phyloP scores from a whole-genome alignment of 2,888 invertebrate species.

The Eumerus sabulonum region DNA sequence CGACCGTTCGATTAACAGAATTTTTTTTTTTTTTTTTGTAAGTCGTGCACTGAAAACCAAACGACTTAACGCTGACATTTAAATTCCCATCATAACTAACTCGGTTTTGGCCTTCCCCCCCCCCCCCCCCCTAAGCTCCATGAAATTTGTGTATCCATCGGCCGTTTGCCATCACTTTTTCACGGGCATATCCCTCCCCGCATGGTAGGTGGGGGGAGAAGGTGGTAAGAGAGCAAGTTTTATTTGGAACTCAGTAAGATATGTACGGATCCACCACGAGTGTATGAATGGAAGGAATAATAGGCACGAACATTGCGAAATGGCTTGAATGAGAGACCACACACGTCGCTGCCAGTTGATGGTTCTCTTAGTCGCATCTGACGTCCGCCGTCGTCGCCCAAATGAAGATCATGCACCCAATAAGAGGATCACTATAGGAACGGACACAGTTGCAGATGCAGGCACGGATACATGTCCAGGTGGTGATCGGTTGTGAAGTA shows the following conservation, averaged over 20 bases:
- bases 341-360: constrained; percentile 47
- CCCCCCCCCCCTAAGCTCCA: constrained; percentile 9
- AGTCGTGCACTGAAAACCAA: constrained; percentile 66
- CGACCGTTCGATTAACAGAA: neutral
- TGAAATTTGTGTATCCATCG: constrained; percentile 11
- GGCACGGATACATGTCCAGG: constrained; percentile 18
- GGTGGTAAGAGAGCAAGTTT: constrained; percentile 43
- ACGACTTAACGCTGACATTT: constrained; percentile 64
- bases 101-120: constrained; percentile 42
- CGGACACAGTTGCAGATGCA: constrained; percentile 14
- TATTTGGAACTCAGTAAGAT: constrained; percentile 57
- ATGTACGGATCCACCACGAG: constrained; percentile 18
- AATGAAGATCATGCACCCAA: constrained; percentile 60
- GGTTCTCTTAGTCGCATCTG: constrained; percentile 24
- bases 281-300: constrained; percentile 58
- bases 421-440: constrained; percentile 34
- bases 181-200: constrained; percentile 9
- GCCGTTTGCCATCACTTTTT: constrained; percentile 16
- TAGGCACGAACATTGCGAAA: constrained; percentile 68
- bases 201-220: constrained; percentile 14
- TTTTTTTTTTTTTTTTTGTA: constrained; percentile 40
- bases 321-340: constrained; percentile 65
- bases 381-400: constrained; percentile 24
- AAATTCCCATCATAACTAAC: constrained; percentile 67
- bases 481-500: constrained; percentile 46